Evolutionary conservation across 2,797 vertebrate species (phyloP).

Genomic region (Gambelia wislizenii): DNA sequence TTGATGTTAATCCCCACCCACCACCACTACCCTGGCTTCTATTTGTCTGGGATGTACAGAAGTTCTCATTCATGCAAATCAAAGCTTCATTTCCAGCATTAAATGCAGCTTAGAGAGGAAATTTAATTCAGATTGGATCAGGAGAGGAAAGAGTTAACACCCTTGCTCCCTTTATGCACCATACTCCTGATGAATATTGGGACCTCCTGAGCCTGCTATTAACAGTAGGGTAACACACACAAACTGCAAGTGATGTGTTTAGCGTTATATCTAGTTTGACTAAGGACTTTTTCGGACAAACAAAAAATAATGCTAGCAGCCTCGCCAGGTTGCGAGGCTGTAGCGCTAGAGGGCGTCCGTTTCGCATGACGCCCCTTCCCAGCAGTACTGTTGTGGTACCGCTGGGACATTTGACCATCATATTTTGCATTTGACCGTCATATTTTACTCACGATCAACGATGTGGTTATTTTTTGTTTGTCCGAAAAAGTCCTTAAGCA

Average conservation of each 20-base stretch:
- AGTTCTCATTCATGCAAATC: background rate
- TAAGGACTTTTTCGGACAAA: too few species aligned
- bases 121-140: background rate
- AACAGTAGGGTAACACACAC: background rate
- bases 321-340: too few species aligned
- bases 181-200: background rate
- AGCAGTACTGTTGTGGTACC: too few species aligned
- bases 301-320: too few species aligned
- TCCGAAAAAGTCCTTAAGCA: too few species aligned
- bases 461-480: too few species aligned
- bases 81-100: background rate
- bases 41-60: background rate
- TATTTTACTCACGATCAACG: too few species aligned
- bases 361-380: too few species aligned
- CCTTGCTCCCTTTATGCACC: background rate
- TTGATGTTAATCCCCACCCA: background rate
- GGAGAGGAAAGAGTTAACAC: background rate
- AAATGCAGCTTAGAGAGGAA: background rate
- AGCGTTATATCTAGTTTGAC: background rate
- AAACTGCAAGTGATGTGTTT: background rate
- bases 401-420: too few species aligned
- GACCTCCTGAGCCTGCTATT: background rate
- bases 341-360: too few species aligned
- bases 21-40: too few species aligned
- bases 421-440: too few species aligned